Base-by-base conservation (phyloP, 2,797 vertebrate genomes). In the Pseudochromis fuscus region DNA sequence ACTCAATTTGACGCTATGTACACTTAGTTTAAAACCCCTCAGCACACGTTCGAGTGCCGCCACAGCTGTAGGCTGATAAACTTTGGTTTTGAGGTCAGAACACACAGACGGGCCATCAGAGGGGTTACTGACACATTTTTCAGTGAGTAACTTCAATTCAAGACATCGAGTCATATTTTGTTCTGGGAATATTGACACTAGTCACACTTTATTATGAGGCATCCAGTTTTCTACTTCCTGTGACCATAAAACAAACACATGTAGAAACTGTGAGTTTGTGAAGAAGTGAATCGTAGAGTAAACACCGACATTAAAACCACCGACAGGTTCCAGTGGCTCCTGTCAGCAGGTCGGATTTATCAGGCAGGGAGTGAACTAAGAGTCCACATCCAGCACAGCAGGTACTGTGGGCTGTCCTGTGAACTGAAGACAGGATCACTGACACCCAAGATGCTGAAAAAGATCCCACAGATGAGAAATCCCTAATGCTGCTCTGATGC, bases 1-100 rank as follows among this genome's bases (percentile, higher is more conserved):
- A 91, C 78, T 91, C 44, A 81, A 80, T 92, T 88, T 85, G 72
- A 64, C 30, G 45, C 67, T 21, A 57, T 66, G 77, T 85, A 82
- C 58, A 42, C 50, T 67, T 7, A 12, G 28, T 53, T 89, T 66
- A 72, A 81, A 79, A 60, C 16, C 55, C 24, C 44, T 67, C 44
- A 50, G 56, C 35, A 53, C 18, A 35, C 15, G 51, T 33, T 35
- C 55, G 48, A 40, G 4, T 18, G 7, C 48, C 31, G 27, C 42
- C 0, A 23, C 19, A 38, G 23, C 35, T 16, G 31, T 28, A 62
- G 27, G 9, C 45, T 49, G 27, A 15, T 27, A 3, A 19, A 62
- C 30, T 75, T 53, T 49, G 9, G 4, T 27, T 11, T 28, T 28
- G 0, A 27, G 18, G 25, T 48, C 25, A 37, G 13, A 31, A 52